Evolutionary conservation across 2,888 invertebrate genomes (phyloP).

Genomic region (Leptinotarsa peninsularis): DNA sequence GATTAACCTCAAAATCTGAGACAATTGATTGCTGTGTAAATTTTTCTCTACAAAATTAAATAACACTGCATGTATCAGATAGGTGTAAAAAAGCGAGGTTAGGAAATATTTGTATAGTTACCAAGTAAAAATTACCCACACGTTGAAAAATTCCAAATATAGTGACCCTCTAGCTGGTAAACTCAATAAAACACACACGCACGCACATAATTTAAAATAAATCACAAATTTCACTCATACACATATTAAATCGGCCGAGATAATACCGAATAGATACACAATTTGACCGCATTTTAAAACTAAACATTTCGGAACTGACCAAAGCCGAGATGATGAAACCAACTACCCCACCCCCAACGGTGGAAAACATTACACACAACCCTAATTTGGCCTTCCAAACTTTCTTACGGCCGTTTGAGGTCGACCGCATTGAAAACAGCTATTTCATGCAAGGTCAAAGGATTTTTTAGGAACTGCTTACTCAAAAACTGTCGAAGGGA

Average conservation of each 20-base stretch:
- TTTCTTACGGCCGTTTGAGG: constrained; percentile 35
- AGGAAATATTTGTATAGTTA: too few species aligned
- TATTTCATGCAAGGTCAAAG: constrained; percentile 52
- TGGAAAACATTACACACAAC: constrained; percentile 60
- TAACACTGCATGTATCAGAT: too few species aligned
- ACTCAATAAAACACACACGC: background rate
- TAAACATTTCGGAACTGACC: constrained; percentile 36
- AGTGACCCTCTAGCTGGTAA: too few species aligned
- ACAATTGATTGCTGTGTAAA: too few species aligned
- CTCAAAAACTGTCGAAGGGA: constrained; percentile 48
- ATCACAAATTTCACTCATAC: too few species aligned
- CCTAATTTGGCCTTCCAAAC: constrained; percentile 59
- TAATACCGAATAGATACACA: background rate
- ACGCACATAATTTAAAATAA: background rate
- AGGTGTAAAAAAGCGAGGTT: too few species aligned
- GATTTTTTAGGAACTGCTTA: constrained; percentile 51
- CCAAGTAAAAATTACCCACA: too few species aligned
- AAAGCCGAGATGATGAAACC: constrained; percentile 36
- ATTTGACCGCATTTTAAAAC: constrained; percentile 26
- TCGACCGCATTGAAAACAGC: constrained; percentile 56
- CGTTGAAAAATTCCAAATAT: too few species aligned
- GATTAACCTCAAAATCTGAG: too few species aligned
- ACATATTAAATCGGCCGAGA: background rate
- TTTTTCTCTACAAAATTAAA: too few species aligned
- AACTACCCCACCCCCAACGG: constrained; percentile 24